Percentiles rank a stretch among this genome's conserved stretches.
Conservation (phyloP, 2,888 invertebrate genomes). For the Sympetrum striolatum region DNA sequence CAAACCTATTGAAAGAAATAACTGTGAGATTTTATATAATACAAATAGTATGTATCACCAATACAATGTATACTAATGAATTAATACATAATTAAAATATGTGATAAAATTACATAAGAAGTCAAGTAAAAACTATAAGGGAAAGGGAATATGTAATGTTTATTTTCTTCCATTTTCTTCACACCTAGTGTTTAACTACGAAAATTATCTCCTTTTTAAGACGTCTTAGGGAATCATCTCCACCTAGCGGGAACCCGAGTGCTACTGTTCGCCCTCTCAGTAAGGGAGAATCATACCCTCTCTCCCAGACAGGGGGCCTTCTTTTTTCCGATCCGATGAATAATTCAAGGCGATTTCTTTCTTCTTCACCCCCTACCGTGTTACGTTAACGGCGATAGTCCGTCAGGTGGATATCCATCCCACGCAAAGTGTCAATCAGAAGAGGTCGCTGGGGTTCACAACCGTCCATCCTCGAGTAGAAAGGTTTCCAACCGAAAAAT, state of each 20-base stretch:
- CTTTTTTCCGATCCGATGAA: not conserved
- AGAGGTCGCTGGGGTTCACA: not conserved
- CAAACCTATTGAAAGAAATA: no score
- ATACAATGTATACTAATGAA: no score
- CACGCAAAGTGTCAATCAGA: not conserved
- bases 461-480: not conserved
- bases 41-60: no score
- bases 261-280: not conserved
- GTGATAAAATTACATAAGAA: no score
- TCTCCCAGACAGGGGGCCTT: not conserved
- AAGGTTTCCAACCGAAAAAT: slow-evolving; percentile 4
- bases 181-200: no score
- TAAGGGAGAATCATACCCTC: not conserved
- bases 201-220: no score
- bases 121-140: no score
- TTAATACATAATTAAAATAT: no score
- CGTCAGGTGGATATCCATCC: slow-evolving; percentile 6
- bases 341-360: slow-evolving; percentile 14
- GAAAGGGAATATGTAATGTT: no score
- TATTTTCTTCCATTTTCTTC: no score
- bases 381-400: not conserved
- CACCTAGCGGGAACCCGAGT: not conserved
- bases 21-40: no score
- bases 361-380: not conserved
- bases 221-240: not conserved